Conservation (phyloP, 2,113 vertebrate genomes). For the Meriones unguiculatus region DNA sequence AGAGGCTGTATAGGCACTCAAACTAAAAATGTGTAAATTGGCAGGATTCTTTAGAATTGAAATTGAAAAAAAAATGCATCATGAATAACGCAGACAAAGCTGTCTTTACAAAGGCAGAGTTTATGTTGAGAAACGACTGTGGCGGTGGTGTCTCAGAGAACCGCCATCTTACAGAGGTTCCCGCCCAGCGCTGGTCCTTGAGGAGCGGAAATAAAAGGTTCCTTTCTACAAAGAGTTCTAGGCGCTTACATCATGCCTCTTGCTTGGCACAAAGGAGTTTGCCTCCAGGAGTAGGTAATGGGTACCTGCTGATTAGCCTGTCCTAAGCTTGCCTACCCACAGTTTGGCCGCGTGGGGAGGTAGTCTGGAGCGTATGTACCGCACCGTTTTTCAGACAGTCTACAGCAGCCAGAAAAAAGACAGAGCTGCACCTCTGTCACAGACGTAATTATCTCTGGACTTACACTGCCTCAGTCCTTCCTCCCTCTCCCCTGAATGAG, state of each 20-base stretch:
- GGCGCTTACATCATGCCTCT: slow-evolving; percentile 22
- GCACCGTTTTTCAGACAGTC: background rate
- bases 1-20: slow-evolving; percentile 43
- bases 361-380: background rate
- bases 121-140: slow-evolving; percentile 46
- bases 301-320: background rate
- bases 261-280: slow-evolving; percentile 30
- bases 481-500: background rate
- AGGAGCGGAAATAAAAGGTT: slow-evolving; percentile 19
- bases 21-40: slow-evolving; percentile 38
- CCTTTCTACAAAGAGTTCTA: slow-evolving; percentile 57
- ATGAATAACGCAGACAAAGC: slow-evolving; percentile 14
- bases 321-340: background rate
- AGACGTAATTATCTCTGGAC: background rate
- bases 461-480: background rate
- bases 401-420: slow-evolving; percentile 42
- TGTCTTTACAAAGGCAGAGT: slow-evolving; percentile 50
- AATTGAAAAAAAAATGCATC: slow-evolving; percentile 28
- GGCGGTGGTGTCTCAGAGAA: background rate
- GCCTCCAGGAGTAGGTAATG: slow-evolving; percentile 41
- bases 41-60: slow-evolving; percentile 27
- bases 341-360: background rate
- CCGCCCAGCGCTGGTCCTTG: background rate
- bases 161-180: background rate
- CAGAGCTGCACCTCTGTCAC: background rate